These are phyloP conservation scores for Selene dorsalis DNA, from an alignment of 2,797 vertebrate genomes.

Conservation along the genomic window DNA sequence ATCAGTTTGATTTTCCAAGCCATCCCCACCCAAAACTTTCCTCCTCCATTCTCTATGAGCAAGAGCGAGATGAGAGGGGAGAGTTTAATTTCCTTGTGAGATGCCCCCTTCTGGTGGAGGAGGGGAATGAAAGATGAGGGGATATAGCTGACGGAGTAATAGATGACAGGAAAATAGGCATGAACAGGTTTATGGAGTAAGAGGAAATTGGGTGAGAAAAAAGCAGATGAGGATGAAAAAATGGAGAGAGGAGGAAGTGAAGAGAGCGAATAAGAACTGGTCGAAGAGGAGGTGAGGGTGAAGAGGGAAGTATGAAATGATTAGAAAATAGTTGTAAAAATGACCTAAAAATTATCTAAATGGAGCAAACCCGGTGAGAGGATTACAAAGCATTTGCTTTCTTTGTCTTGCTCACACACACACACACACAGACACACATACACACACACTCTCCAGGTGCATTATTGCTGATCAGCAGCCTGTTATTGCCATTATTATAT, in stretches of 20 bases:
- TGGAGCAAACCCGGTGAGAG: slow-evolving; percentile 35
- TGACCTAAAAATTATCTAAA: slow-evolving; percentile 42
- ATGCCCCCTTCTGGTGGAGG: slow-evolving; percentile 53
- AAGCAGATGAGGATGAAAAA: background rate
- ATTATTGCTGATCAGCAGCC: slow-evolving; percentile 51
- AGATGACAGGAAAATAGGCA: background rate
- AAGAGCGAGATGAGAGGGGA: background rate
- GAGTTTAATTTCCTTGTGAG: slow-evolving; percentile 17
- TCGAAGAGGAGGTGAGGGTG: background rate
- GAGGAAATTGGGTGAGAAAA: background rate
- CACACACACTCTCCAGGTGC: slow-evolving; percentile 5
- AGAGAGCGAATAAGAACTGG: slow-evolving; percentile 35
- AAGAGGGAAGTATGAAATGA: slow-evolving; percentile 28
- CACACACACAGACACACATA: background rate
- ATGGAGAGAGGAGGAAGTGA: background rate
- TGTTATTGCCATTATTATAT: slow-evolving; percentile 53
- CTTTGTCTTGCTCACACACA: slow-evolving; percentile 39
- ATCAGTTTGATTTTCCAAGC: slow-evolving; percentile 56
- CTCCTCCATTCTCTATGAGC: background rate
- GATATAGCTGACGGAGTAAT: background rate
- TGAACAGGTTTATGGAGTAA: background rate
- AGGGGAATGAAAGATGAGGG: slow-evolving; percentile 17
- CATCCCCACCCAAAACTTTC: slow-evolving; percentile 39
- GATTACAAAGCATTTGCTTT: slow-evolving; percentile 53
- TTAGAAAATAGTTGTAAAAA: slow-evolving; percentile 29